Conservation (phyloP, 2,797 vertebrate species). For the Benthosema pterotum region DNA sequence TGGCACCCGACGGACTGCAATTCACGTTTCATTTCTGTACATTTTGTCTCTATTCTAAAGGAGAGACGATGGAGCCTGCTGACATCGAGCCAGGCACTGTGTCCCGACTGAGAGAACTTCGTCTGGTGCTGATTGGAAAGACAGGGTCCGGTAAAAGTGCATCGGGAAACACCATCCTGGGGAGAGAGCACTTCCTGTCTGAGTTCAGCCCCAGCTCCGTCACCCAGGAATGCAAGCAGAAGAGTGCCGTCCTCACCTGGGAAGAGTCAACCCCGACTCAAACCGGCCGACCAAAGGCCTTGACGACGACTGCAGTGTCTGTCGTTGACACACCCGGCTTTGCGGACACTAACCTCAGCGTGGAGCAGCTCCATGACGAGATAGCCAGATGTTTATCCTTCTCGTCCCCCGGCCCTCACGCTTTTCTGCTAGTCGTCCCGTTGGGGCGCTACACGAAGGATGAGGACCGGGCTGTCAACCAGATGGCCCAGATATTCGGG, state of each 20-base stretch:
- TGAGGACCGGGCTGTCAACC: constrained; percentile 60
- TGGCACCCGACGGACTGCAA: too few relatives aligned
- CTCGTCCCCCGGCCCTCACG: constrained; percentile 80
- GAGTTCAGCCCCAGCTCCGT: constrained; percentile 72
- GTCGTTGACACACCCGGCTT: constrained; percentile 83
- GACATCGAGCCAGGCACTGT: too few relatives aligned
- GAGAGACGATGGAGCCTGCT: too few relatives aligned
- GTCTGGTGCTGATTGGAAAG: constrained; percentile 79
- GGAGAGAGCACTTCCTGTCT: constrained; percentile 70
- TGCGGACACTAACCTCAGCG: constrained; percentile 72
- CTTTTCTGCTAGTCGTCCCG: constrained; percentile 81
- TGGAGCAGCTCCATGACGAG: constrained; percentile 67
- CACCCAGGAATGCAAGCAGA: constrained; percentile 70
- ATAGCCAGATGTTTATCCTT: constrained; percentile 78
- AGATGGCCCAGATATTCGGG: constrained; percentile 73
- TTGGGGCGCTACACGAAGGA: constrained; percentile 80
- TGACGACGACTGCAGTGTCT: constrained; percentile 47
- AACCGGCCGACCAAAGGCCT: background rate
- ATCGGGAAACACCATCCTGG: constrained; percentile 83
- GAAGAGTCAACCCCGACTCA: constrained; percentile 45
- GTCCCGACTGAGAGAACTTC: constrained; percentile 59
- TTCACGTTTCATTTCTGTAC: too few relatives aligned
- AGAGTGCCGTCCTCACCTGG: constrained; percentile 36
- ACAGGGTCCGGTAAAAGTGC: constrained; percentile 82
- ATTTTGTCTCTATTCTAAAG: too few relatives aligned